A percentile compares a stretch with the other conserved stretches of the same genome.
Evolutionary conservation across 1,140 invertebrate species (phyloP).

Genomic region (Brachionus calyciflorus): DNA sequence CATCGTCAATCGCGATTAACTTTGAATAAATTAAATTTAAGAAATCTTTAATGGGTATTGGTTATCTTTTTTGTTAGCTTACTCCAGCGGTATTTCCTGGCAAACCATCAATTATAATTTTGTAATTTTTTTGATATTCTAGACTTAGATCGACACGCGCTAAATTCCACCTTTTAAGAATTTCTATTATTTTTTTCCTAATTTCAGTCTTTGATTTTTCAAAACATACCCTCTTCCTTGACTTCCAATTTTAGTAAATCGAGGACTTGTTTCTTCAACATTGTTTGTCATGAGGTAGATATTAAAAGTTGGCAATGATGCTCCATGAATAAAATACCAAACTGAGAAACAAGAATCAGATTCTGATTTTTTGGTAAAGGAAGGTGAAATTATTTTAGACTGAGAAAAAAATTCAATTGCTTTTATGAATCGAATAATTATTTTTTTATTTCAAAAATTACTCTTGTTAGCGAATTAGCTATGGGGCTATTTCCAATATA

Average conservation of each 20-base stretch:
- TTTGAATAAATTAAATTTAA: neutral
- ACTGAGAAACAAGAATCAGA: slow-evolving; percentile 3
- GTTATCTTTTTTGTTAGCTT: neutral
- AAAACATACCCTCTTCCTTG: slow-evolving; percentile 7
- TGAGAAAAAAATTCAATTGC: neutral
- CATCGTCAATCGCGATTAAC: slow-evolving; percentile 52
- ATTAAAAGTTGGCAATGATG: neutral
- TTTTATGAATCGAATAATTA: no score
- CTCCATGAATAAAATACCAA: slow-evolving; percentile 44
- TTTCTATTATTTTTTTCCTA: no score
- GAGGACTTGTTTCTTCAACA: neutral
- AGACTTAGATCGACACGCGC: neutral
- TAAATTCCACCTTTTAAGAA: slow-evolving; percentile 39
- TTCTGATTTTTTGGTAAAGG: neutral
- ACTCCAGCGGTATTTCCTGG: neutral
- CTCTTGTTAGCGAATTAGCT: neutral
- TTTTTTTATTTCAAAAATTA: neutral
- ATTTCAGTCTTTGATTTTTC: no score
- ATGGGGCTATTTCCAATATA: neutral
- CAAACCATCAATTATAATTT: neutral
- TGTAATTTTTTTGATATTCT: slow-evolving; percentile 15
- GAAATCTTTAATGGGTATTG: neutral
- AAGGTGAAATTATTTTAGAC: neutral
- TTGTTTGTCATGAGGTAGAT: slow-evolving; percentile 21
- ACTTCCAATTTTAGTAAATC: slow-evolving; percentile 2